These are phyloP conservation scores for Porites cylindrica DNA, from an alignment of 92 coral and sea anemone species.

Conservation along the genomic window DNA sequence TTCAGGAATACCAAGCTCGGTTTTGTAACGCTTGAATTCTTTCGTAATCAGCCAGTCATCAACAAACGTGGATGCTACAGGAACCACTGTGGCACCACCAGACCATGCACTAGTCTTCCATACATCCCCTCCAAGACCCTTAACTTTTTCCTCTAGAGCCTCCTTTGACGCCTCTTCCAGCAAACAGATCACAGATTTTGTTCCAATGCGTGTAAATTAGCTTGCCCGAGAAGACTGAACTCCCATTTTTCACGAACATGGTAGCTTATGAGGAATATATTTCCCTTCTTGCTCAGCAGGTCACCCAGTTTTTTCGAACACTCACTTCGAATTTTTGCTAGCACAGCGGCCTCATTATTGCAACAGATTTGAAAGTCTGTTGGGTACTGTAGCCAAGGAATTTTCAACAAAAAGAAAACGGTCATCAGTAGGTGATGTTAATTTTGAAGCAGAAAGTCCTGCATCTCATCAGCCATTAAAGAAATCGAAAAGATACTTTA, in stretches of 20 bases:
- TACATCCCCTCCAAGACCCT: constrained; percentile 39
- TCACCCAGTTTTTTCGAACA: constrained; percentile 28
- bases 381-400: no score
- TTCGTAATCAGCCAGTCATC: constrained; percentile 20
- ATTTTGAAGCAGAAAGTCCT: no score
- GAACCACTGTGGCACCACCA: constrained; percentile 35
- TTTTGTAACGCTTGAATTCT: constrained; percentile 38
- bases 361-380: no score
- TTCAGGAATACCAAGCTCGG: constrained; percentile 57
- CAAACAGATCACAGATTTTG: neutral
- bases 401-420: no score
- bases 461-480: no score
- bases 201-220: no score
- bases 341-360: neutral
- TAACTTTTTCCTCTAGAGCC: constrained; percentile 43
- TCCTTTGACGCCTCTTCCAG: neutral
- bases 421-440: no score
- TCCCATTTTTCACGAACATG: constrained; percentile 56
- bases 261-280: constrained; percentile 46
- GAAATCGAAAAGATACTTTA: no score
- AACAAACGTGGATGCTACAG: constrained; percentile 13
- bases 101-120: constrained; percentile 29
- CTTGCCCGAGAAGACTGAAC: constrained; percentile 47
- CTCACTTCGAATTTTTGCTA: constrained; percentile 2
- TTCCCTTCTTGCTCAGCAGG: neutral